These are phyloP conservation scores for Asbolus verrucosus DNA, from an alignment of 1,140 invertebrate species.

Conservation along the genomic window DNA sequence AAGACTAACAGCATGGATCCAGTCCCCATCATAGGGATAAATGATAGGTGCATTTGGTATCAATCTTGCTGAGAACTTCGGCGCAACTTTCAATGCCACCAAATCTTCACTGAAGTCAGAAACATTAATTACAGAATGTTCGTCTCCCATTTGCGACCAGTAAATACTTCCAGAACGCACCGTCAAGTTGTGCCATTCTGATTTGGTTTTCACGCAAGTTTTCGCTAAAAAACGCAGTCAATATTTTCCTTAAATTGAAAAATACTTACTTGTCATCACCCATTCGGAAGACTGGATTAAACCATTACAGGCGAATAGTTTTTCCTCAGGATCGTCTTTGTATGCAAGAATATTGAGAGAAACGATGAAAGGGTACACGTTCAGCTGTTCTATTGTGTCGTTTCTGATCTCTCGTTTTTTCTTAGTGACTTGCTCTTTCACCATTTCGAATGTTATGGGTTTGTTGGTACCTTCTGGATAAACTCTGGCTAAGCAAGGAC, in stretches of 20 bases:
- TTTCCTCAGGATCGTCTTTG: background rate
- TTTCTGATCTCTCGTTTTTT: too few species aligned
- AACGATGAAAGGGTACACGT: background rate
- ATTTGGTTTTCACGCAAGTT: background rate
- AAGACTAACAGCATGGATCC: background rate
- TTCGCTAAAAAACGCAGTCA: background rate
- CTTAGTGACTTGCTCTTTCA: too few species aligned
- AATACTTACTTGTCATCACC: slow-evolving; percentile 5
- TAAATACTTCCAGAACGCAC: background rate
- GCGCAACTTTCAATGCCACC: background rate
- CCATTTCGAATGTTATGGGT: too few species aligned
- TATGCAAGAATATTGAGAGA: slow-evolving; percentile 8
- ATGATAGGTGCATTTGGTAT: background rate
- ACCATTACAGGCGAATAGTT: slow-evolving; percentile 18
- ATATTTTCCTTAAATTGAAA: too few species aligned
- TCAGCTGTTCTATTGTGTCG: too few species aligned
- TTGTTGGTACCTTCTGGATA: too few species aligned
- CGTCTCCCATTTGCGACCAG: background rate
- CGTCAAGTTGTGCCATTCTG: background rate
- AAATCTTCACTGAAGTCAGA: background rate
- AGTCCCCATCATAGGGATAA: background rate
- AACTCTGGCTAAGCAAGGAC: too few species aligned
- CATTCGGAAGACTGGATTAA: background rate
- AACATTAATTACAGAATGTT: background rate
- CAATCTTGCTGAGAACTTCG: background rate